A percentile compares a stretch with the other conserved stretches of the same genome.
These are phyloP conservation scores for Nemotelus nigrinus DNA, from an alignment of 2,888 invertebrate species.

Conservation along the genomic window DNA sequence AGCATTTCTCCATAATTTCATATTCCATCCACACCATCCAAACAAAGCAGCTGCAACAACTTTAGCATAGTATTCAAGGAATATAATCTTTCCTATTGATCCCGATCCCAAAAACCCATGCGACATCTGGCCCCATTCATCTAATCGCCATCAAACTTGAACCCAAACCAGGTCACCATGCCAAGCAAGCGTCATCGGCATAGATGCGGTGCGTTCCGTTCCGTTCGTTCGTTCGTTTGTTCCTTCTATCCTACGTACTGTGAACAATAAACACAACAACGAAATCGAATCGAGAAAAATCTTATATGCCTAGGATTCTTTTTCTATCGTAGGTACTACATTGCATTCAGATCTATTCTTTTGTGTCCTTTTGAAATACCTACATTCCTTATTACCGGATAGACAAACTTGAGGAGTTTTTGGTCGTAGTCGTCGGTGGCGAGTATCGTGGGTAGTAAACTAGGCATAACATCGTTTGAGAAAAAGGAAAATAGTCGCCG, in stretches of 20 bases:
- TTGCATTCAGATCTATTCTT: not conserved
- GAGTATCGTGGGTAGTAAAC: not conserved
- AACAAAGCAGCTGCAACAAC: too few species aligned
- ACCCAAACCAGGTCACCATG: conserved; percentile 10
- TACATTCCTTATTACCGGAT: not conserved
- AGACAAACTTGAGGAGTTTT: conserved; percentile 2
- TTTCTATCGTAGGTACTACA: not conserved
- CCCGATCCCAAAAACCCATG: not conserved
- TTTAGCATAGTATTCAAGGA: too few species aligned
- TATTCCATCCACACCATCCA: too few species aligned
- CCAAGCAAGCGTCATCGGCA: not conserved
- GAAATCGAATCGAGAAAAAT: not conserved
- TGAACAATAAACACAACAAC: not conserved
- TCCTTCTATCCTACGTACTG: not conserved
- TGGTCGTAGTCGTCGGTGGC: not conserved
- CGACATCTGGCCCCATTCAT: conserved; percentile 8
- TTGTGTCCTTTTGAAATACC: conserved; percentile 7
- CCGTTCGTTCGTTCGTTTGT: not conserved
- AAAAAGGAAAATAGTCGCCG: not conserved
- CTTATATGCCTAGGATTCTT: conserved; percentile 14
- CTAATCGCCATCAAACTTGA: not conserved
- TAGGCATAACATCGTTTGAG: not conserved
- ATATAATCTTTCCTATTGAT: not conserved
- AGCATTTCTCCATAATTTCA: too few species aligned
- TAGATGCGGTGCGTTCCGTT: not conserved